A percentile compares a stretch with the other conserved stretches of the same genome.
These are phyloP conservation scores for Irena cyanogastra DNA, from an alignment of 2,113 vertebrate genomes.

Conservation along the genomic window DNA sequence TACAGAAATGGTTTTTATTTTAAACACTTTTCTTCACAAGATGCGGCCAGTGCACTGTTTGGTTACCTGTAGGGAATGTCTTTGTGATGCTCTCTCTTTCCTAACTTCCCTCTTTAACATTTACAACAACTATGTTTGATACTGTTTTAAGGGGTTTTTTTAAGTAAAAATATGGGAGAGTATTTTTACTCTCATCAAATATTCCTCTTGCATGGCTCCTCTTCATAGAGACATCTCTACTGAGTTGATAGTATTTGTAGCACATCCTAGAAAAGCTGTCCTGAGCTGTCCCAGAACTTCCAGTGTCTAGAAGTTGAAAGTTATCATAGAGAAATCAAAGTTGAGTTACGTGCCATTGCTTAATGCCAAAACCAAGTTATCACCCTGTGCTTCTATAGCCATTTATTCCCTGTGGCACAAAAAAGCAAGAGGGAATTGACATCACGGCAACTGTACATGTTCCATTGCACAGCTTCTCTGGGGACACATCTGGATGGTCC, in stretches of 20 bases:
- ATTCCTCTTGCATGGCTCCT: not conserved
- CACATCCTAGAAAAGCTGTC: not conserved
- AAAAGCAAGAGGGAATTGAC: not conserved
- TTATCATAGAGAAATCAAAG: not conserved
- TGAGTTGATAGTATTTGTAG: not conserved
- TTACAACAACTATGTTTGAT: rapidly evolving
- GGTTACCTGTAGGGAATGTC: not conserved
- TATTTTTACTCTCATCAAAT: not conserved
- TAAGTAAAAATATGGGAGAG: not conserved
- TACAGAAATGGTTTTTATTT: not conserved
- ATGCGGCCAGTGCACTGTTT: not conserved
- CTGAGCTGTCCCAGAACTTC: not conserved
- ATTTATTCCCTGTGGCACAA: not conserved
- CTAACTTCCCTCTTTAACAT: not conserved
- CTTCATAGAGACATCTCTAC: not conserved
- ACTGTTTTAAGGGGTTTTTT: not conserved
- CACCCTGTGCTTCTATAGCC: no score
- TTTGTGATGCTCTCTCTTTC: not conserved
- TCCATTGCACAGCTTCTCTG: rapidly evolving
- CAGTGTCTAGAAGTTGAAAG: not conserved
- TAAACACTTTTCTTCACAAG: not conserved
- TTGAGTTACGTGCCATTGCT: not conserved
- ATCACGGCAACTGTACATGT: not conserved
- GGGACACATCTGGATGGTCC: rapidly evolving
- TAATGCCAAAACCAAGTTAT: not conserved